Base-by-base conservation (phyloP, 1,140 invertebrate genomes). In the Prorops nasuta region DNA sequence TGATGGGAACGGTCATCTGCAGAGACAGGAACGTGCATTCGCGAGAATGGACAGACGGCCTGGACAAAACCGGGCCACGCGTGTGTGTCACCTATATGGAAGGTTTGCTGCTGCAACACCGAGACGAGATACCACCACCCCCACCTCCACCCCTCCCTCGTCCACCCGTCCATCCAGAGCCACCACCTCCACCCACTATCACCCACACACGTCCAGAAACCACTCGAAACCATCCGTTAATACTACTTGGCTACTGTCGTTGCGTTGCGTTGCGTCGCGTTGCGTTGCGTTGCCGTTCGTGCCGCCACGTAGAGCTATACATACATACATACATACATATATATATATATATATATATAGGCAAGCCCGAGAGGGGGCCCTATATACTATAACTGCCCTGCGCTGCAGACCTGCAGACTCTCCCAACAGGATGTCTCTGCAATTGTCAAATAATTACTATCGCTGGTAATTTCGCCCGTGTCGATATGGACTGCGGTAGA, bases 1-100 rank as follows among this genome's bases (percentile, higher is more conserved):
- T 77, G 75, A 76, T 77, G 74, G 72, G 75, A 77, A 76, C 75
- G 72, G 75, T 77, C 75, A 77, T 77, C 72, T 77, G 75, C 75
- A 77, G 75, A 76, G 72, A 76, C 71, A 76, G 69, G 60, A 73
- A 63, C 63, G 63, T 69, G 64, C 67, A 71, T 72, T 71, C 67
- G 66, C 60, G 66, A 64, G 39, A 59, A 60, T 51, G 58, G 56
- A 56, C 45, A 34, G 42, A 42, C 44, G 42, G 36, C 31, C 40
- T 47, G 21, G 52, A 69, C 66, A 71, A 74, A 74, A 75, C 51
- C 64, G 67, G 61, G 70, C 71, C 72, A 72, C 67, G 66, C 69
- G 67, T 68, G 59, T 70, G 64, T 69, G 66, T 44, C 63, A 64
- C 60, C 66, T 67, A 69, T 66, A 69, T 64, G 63, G 45, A 51